Conservation (phyloP, 2,888 invertebrate species). For the Ariolimax columbianus region DNA sequence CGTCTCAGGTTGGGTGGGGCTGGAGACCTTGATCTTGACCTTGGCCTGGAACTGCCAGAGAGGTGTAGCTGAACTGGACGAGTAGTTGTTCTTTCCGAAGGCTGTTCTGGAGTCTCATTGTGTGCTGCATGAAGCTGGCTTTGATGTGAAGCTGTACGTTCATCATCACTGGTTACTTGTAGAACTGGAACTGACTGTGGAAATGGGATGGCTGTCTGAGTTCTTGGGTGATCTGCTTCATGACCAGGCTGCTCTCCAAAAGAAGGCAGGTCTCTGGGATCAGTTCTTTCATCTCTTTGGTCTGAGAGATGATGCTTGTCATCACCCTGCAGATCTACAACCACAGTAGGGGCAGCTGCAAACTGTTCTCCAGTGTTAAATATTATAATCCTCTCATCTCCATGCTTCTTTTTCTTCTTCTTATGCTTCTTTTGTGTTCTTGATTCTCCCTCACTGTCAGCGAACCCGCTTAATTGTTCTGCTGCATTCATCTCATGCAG, state of each 20-base stretch:
- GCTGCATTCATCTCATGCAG: background rate
- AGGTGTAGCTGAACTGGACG: background rate
- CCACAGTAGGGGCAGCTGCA: too few relatives aligned
- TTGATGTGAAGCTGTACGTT: background rate
- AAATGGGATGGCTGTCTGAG: background rate
- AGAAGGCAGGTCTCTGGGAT: background rate
- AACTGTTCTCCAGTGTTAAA: too few relatives aligned
- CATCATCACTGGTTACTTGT: slow-evolving; percentile 16
- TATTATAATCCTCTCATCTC: background rate
- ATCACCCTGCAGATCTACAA: background rate
- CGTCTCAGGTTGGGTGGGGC: slow-evolving; percentile 40
- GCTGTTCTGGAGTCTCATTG: background rate
- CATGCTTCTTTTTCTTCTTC: slow-evolving; percentile 23
- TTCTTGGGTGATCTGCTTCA: background rate
- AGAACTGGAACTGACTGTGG: background rate
- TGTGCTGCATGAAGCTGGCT: background rate
- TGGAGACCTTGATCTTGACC: slow-evolving; percentile 43
- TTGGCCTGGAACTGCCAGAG: background rate
- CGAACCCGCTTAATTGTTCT: background rate
- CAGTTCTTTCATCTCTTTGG: background rate
- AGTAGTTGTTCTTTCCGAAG: background rate
- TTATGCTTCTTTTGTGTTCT: background rate
- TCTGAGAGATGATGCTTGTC: background rate
- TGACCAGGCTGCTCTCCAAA: background rate
- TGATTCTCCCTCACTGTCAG: slow-evolving; percentile 23